Conservation (phyloP, 2,888 invertebrate genomes). For the Matsumyia berberina region DNA sequence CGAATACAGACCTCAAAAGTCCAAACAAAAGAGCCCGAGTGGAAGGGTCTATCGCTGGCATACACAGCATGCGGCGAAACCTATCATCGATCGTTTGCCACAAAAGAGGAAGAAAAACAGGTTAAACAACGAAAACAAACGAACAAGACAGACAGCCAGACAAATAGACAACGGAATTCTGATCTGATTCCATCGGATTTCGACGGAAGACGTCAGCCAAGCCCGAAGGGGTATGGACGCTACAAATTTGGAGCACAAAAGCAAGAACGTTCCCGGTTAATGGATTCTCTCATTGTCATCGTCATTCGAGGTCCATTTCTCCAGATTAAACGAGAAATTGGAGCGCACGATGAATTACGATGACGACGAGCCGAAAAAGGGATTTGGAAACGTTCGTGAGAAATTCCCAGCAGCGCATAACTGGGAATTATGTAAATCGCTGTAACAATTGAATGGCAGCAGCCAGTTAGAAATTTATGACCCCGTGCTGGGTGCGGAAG, state of each 20-base stretch:
- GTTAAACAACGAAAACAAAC: constrained; percentile 10
- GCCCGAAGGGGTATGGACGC: not conserved
- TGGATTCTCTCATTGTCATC: not conserved
- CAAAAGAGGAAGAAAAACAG: constrained; percentile 13
- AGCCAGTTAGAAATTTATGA: constrained; percentile 24
- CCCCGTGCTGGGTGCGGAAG: constrained; percentile 24
- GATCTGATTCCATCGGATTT: constrained; percentile 18
- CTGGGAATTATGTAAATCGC: constrained; percentile 61
- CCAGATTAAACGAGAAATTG: constrained; percentile 21
- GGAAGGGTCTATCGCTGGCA: constrained; percentile 13
- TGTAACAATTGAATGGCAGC: constrained; percentile 33
- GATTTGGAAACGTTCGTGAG: constrained; percentile 24
- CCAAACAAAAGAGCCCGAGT: constrained; percentile 5
- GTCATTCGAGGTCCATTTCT: not conserved
- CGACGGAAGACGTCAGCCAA: not conserved
- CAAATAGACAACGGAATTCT: constrained; percentile 28
- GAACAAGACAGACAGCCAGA: constrained; percentile 7
- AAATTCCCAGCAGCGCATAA: constrained; percentile 19
- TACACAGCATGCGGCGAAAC: constrained; percentile 1
- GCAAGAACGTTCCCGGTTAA: constrained; percentile 4
- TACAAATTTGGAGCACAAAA: constrained; percentile 30
- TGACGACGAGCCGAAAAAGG: constrained; percentile 17
- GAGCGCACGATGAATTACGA: constrained; percentile 23
- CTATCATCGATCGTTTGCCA: constrained; percentile 25
- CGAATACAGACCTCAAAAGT: not conserved